These are phyloP conservation scores for Penelope pileata DNA, from an alignment of 2,113 vertebrate genomes.

Conservation along the genomic window DNA sequence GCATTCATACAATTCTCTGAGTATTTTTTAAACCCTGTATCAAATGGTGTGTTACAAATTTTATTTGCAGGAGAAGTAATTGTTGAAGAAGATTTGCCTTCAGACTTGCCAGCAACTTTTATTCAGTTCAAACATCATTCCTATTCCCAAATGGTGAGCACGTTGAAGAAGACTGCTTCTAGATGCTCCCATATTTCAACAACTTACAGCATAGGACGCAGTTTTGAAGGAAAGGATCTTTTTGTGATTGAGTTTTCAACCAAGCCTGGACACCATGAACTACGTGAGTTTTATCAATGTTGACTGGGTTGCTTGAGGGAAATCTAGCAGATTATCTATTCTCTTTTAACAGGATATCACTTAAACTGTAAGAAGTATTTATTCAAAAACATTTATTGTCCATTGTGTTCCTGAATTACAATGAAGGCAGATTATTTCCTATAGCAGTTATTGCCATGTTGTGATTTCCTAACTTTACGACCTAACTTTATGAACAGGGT, in stretches of 20 bases:
- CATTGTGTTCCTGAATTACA: not conserved
- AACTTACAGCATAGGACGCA: conserved; percentile 94
- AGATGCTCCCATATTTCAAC: conserved; percentile 88
- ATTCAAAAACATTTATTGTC: not conserved
- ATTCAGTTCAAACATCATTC: conserved; percentile 90
- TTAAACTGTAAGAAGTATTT: not conserved
- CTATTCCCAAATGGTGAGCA: conserved; percentile 88
- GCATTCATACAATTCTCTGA: not conserved
- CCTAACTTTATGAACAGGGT: not conserved
- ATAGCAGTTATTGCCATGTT: not conserved
- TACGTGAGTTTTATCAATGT: conserved; percentile 80
- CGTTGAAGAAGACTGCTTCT: conserved; percentile 86
- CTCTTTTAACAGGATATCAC: not conserved
- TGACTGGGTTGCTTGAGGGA: not conserved
- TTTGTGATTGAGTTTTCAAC: conserved; percentile 92
- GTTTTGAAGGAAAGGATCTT: conserved; percentile 90
- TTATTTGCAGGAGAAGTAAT: conserved; percentile 56
- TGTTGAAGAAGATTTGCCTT: conserved; percentile 55
- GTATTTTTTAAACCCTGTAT: not conserved
- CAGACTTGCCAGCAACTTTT: conserved; percentile 81
- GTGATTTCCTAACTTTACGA: not conserved
- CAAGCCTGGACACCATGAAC: conserved; percentile 92
- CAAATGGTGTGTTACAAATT: not conserved
- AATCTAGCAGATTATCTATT: not conserved
- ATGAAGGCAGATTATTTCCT: not conserved